A percentile compares a stretch with the other conserved stretches of the same genome.
phyloP scores from a whole-genome alignment of 2,888 invertebrate species.

The Rhynchonema sp. region DNA sequence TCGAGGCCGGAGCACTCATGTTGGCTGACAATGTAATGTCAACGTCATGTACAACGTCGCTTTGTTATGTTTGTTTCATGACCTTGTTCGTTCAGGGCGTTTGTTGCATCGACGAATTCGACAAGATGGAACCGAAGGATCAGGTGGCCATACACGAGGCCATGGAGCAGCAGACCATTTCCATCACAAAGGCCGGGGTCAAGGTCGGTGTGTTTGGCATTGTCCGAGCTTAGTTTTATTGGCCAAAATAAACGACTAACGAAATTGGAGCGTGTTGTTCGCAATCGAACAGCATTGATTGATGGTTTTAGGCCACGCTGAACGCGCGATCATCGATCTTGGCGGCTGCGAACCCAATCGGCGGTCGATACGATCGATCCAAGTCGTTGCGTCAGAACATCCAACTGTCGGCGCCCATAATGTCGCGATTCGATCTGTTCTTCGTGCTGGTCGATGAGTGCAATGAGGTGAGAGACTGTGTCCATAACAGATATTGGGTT shows the following conservation, averaged over 20 bases:
- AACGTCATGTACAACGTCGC: too few relatives aligned
- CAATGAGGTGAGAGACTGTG: constrained; percentile 51
- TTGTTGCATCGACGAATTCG: constrained; percentile 98
- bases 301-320: constrained; percentile 52
- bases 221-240: too few relatives aligned
- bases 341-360: constrained; percentile 92
- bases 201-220: constrained; percentile 15
- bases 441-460: constrained; percentile 94
- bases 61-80: background rate
- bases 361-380: constrained; percentile 77
- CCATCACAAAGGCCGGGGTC: constrained; percentile 64
- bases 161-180: constrained; percentile 99
- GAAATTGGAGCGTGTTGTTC: background rate
- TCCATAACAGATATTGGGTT: background rate
- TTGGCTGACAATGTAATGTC: constrained; percentile 86
- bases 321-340: constrained; percentile 93
- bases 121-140: constrained; percentile 93
- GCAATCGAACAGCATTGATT: constrained; percentile 1
- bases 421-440: constrained; percentile 96
- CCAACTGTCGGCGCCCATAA: constrained; percentile 70
- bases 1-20: constrained; percentile 99
- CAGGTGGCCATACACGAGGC: constrained; percentile 99
- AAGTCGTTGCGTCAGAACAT: constrained; percentile 70
- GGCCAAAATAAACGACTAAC: too few relatives aligned
- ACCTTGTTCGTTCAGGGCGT: constrained; percentile 50